phyloP scores from a whole-genome alignment of 1,140 invertebrate genomes.

The Wasmannia auropunctata region DNA sequence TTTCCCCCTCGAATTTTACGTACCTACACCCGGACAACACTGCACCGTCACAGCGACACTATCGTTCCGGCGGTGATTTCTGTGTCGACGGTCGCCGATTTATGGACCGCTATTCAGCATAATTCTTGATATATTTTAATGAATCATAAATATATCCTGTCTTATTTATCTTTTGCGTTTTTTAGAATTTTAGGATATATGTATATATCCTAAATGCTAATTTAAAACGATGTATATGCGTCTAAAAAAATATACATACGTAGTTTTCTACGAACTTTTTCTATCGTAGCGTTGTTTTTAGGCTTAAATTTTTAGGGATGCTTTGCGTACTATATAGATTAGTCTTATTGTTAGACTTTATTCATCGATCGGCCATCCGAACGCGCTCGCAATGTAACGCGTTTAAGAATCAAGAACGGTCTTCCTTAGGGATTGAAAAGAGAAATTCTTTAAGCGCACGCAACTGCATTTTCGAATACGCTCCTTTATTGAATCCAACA shows the following conservation, averaged over 20 bases:
- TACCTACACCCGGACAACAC: neutral
- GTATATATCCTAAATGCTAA: no score
- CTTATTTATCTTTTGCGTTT: neutral
- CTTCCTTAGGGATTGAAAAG: neutral
- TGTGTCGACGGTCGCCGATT: neutral
- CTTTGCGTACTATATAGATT: neutral
- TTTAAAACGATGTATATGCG: no score
- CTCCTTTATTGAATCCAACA: constrained; percentile 10
- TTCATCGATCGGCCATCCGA: neutral
- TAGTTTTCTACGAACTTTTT: neutral
- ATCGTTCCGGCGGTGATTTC: neutral
- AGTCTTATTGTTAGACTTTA: neutral
- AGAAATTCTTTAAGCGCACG: neutral
- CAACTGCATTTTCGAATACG: constrained; percentile 15
- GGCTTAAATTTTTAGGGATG: neutral
- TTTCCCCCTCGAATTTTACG: constrained; percentile 37
- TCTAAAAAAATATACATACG: neutral
- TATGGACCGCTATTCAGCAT: neutral
- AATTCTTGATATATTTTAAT: neutral
- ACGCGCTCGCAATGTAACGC: neutral
- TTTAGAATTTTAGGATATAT: neutral
- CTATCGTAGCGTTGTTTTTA: neutral
- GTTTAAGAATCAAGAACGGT: neutral
- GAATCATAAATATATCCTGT: neutral
- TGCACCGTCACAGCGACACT: neutral